phyloP scores from a whole-genome alignment of 2,113 vertebrate genomes.

The Globicephala melas region DNA sequence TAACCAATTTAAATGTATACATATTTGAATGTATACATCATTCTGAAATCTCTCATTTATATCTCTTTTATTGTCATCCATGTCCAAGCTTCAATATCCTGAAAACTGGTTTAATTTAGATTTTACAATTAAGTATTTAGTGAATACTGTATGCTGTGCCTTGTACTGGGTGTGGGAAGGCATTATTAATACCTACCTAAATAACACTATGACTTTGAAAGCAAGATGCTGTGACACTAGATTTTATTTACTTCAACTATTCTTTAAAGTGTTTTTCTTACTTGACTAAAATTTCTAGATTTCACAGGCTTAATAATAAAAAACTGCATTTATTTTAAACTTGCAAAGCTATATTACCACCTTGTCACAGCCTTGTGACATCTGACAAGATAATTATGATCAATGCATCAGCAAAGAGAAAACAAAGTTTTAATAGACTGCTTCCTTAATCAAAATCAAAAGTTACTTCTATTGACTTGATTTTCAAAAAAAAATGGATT shows the following conservation, averaged over 20 bases:
- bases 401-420: constrained; percentile 67
- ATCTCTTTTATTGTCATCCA: not conserved
- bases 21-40: not conserved
- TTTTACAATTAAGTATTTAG: not conserved
- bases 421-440: constrained; percentile 70
- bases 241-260: constrained; percentile 27
- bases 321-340: constrained; percentile 51
- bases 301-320: constrained; percentile 30
- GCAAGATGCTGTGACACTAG: not conserved
- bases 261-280: not conserved
- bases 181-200: not conserved
- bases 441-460: constrained; percentile 77
- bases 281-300: constrained; percentile 11
- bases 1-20: not conserved
- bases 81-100: not conserved
- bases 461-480: constrained; percentile 62
- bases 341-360: constrained; percentile 63
- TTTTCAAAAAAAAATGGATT: constrained; percentile 67
- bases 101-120: not conserved
- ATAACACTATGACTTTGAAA: not conserved
- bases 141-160: not conserved
- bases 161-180: not conserved
- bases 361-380: constrained; percentile 65
- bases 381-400: constrained; percentile 80
- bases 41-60: not conserved